Conservation (phyloP, 2,888 invertebrate genomes). For the Lacanobia oleracea region DNA sequence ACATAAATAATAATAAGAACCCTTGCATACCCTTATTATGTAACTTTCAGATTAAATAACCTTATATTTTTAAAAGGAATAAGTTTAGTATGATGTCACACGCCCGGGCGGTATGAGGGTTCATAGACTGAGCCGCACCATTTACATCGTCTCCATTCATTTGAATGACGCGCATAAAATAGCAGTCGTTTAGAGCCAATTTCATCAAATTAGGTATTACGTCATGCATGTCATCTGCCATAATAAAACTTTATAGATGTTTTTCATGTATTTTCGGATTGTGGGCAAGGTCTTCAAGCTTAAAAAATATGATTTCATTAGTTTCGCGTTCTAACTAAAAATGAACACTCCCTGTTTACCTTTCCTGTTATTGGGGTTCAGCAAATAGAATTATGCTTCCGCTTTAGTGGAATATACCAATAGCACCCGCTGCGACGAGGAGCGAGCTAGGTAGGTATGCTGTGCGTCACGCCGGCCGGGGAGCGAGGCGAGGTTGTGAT, state of each 20-base stretch:
- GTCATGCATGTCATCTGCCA: constrained; percentile 13
- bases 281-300: neutral
- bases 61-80: neutral
- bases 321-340: constrained; percentile 6
- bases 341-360: neutral
- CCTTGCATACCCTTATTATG: neutral
- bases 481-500: neutral
- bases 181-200: neutral
- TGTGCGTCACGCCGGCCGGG: neutral
- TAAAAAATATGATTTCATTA: neutral
- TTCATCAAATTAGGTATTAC: constrained; percentile 11
- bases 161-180: neutral
- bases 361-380: neutral
- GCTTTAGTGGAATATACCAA: neutral
- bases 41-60: no score
- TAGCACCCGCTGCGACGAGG: neutral
- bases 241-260: constrained; percentile 1
- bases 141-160: neutral
- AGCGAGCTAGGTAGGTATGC: neutral
- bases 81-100: neutral
- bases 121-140: constrained; percentile 1
- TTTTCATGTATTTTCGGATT: neutral
- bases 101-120: neutral
- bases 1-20: neutral
- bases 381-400: neutral